Evolutionary conservation across 2,797 vertebrate genomes (phyloP).

Genomic region (Hylomyscus alleni): DNA sequence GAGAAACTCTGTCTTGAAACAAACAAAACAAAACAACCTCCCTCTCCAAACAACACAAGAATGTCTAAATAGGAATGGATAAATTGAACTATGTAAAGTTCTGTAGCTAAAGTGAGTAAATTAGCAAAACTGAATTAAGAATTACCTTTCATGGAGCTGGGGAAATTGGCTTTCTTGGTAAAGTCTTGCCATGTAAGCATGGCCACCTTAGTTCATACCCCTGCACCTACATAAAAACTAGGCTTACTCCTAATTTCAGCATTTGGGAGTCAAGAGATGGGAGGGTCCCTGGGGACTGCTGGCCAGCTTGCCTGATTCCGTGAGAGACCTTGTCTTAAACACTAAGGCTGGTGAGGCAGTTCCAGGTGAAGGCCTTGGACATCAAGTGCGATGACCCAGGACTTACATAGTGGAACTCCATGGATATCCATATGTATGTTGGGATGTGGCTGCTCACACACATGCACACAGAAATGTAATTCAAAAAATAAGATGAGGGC

Average conservation of each 20-base stretch:
- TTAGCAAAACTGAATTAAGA: background rate
- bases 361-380: background rate
- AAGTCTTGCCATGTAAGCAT: background rate
- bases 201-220: no score
- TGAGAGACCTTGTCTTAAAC: background rate
- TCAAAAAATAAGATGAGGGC: background rate
- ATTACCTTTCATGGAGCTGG: background rate
- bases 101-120: background rate
- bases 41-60: background rate
- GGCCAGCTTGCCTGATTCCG: background rate
- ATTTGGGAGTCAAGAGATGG: background rate
- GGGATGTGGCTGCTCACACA: background rate
- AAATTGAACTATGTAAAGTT: background rate
- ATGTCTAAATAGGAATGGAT: background rate
- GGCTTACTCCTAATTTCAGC: background rate
- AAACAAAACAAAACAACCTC: background rate
- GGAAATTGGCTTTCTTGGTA: background rate
- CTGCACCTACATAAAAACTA: background rate
- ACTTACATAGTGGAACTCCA: background rate
- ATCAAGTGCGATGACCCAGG: background rate
- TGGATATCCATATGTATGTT: background rate
- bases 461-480: background rate
- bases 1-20: background rate
- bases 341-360: background rate
- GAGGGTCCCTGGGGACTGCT: background rate